Evolutionary conservation across 2,113 vertebrate species (phyloP).

Genomic region (Aldabrachelys gigantea): DNA sequence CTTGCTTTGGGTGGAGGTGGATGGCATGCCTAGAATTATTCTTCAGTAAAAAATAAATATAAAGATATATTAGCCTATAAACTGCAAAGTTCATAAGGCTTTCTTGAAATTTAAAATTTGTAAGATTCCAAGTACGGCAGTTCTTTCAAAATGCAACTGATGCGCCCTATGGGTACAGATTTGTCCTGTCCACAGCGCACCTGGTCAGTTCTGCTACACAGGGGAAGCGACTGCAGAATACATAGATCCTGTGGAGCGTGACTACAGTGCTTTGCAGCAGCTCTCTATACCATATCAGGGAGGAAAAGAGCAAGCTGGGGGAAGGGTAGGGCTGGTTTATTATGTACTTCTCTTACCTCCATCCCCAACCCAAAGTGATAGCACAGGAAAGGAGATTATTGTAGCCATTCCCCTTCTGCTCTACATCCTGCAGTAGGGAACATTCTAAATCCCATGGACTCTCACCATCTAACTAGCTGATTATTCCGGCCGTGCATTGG

Average conservation of each 20-base stretch:
- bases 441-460: conserved; percentile 69
- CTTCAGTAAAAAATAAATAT: conserved; percentile 25
- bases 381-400: conserved; percentile 38
- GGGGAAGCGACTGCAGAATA: background rate
- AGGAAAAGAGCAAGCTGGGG: background rate
- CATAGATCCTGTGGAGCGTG: conserved; percentile 2
- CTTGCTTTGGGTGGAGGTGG: conserved; percentile 21
- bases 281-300: background rate
- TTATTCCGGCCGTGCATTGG: conserved; percentile 69
- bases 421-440: conserved; percentile 60
- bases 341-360: background rate
- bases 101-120: background rate
- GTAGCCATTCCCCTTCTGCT: conserved; percentile 59
- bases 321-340: background rate
- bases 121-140: background rate
- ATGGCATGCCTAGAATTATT: background rate
- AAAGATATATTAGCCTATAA: background rate
- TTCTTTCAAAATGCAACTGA: background rate
- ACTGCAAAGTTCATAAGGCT: background rate
- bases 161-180: background rate
- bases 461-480: conserved; percentile 68
- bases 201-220: background rate
- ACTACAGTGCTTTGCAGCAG: background rate
- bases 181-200: accelerated
- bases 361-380: background rate